These are phyloP conservation scores for Hippoglossus hippoglossus DNA, from an alignment of 2,797 vertebrate genomes.

Conservation along the genomic window DNA sequence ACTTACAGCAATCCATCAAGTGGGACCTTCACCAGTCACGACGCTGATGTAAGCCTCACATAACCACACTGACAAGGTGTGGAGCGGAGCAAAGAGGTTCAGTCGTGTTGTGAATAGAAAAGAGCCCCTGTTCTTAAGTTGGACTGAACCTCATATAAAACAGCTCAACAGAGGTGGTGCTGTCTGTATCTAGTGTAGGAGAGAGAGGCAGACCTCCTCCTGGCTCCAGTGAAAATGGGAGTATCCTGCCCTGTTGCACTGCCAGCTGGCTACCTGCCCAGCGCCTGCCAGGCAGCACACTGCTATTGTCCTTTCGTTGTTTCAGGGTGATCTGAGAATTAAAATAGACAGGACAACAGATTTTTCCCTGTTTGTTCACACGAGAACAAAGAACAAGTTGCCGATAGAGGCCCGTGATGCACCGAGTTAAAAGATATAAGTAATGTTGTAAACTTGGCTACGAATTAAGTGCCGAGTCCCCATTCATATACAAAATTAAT, in stretches of 20 bases:
- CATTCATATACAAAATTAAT: conserved; percentile 30
- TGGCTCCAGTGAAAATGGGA: conserved; percentile 64
- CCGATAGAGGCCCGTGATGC: conserved; percentile 3
- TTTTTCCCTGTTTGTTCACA: conserved; percentile 49
- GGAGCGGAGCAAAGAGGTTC: conserved; percentile 5
- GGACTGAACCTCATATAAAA: conserved; percentile 22
- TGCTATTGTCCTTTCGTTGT: conserved; percentile 80
- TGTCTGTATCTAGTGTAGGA: conserved; percentile 28
- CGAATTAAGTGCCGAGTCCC: not conserved
- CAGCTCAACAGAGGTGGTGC: conserved; percentile 18
- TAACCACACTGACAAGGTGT: conserved; percentile 43
- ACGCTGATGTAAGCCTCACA: conserved; percentile 34
- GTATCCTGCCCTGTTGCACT: conserved; percentile 61
- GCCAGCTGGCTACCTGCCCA: conserved; percentile 79
- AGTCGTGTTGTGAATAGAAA: conserved; percentile 31
- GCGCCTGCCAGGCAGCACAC: conserved; percentile 78
- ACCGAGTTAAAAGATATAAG: conserved; percentile 32
- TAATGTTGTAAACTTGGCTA: conserved; percentile 24
- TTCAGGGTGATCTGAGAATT: conserved; percentile 79
- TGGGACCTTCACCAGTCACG: conserved; percentile 39
- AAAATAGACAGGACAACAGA: conserved; percentile 74
- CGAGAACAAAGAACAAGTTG: conserved; percentile 49
- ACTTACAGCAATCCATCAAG: conserved; percentile 65
- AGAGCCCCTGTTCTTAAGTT: conserved; percentile 30
- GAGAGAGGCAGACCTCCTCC: conserved; percentile 50